Evolutionary conservation across 1,140 invertebrate genomes (phyloP).

Genomic region (Kradibia gibbosae): DNA sequence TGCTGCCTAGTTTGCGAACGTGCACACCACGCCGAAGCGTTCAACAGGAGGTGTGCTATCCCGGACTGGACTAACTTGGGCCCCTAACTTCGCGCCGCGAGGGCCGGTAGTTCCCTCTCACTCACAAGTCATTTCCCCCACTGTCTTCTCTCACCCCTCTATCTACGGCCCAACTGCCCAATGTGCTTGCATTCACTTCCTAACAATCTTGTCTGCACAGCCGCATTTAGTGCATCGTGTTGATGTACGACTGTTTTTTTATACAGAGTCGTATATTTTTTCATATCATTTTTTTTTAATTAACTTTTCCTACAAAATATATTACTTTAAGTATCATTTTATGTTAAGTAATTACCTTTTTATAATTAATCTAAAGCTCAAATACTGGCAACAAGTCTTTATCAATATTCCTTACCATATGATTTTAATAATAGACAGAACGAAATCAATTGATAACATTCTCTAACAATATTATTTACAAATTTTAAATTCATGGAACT

Average conservation of each 20-base stretch:
- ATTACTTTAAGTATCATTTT: too few species aligned
- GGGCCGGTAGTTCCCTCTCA: slow-evolving; percentile 62
- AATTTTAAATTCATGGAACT: too few species aligned
- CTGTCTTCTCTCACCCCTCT: not conserved
- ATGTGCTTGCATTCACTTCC: not conserved
- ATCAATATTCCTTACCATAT: too few species aligned
- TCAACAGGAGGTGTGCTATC: slow-evolving; percentile 73
- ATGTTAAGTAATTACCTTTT: too few species aligned
- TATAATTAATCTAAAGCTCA: too few species aligned
- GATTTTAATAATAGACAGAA: too few species aligned
- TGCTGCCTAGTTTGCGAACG: slow-evolving; percentile 46
- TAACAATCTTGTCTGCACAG: not conserved
- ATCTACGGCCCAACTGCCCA: slow-evolving; percentile 1
- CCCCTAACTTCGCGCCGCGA: slow-evolving; percentile 61
- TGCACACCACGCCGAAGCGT: slow-evolving; percentile 69
- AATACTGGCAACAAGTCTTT: too few species aligned
- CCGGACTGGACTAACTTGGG: slow-evolving; percentile 71
- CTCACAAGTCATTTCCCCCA: slow-evolving; percentile 10
- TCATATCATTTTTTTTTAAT: too few species aligned
- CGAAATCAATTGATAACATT: too few species aligned
- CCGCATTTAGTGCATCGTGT: not conserved
- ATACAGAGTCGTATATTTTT: not conserved
- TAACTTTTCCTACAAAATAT: too few species aligned
- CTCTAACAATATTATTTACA: too few species aligned
- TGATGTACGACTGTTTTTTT: not conserved